phyloP scores from a whole-genome alignment of 2,113 vertebrate species.

The Salvelinus namaycush region DNA sequence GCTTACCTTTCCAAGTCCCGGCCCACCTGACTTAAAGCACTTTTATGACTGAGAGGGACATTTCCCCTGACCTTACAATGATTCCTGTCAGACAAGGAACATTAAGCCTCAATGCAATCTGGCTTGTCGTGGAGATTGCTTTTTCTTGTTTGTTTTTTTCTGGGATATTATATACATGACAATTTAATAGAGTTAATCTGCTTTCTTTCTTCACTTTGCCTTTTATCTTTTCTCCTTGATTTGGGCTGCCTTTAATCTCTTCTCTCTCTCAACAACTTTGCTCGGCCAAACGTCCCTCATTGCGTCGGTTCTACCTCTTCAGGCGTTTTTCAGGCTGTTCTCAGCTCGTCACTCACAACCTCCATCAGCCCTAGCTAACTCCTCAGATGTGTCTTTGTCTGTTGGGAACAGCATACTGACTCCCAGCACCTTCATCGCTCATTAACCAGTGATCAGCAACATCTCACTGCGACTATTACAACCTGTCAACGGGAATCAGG shows the following conservation, averaged over 20 bases:
- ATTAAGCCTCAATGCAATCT: slow-evolving; percentile 17
- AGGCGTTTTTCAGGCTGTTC: too few relatives aligned
- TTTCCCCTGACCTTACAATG: background rate
- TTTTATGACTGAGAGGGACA: too few relatives aligned
- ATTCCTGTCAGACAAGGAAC: background rate
- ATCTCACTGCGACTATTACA: background rate
- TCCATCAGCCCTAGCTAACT: too few relatives aligned
- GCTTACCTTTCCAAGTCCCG: too few relatives aligned
- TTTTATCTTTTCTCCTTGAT: slow-evolving; percentile 3
- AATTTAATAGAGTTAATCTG: background rate
- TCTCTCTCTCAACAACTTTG: background rate
- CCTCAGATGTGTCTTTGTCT: background rate
- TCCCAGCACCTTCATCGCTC: background rate
- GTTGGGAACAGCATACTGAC: background rate
- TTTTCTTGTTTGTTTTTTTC: background rate
- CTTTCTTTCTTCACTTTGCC: background rate
- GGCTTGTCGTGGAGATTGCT: slow-evolving; percentile 1
- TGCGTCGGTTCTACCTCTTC: too few relatives aligned
- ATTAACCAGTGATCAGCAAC: background rate
- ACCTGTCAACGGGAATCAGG: background rate
- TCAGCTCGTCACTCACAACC: background rate
- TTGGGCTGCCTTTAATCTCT: background rate
- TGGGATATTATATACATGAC: background rate
- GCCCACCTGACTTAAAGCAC: too few relatives aligned
- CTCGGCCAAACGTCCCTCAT: background rate